Percentiles rank a stretch among this genome's conserved stretches.
Evolutionary conservation across 1,140 invertebrate genomes (phyloP).

Genomic region (Calephelis nemesis): DNA sequence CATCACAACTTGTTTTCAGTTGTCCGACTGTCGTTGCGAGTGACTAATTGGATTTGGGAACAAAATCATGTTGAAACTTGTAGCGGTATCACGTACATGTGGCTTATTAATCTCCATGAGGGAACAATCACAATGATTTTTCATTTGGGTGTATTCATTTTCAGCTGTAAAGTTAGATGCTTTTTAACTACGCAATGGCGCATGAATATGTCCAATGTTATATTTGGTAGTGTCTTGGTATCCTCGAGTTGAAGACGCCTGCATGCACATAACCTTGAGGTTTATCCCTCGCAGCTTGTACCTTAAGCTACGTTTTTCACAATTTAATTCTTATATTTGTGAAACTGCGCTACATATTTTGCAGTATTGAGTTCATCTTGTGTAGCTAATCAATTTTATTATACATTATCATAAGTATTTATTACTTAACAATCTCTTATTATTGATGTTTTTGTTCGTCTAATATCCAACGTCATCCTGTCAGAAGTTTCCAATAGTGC

Average conservation of each 20-base stretch:
- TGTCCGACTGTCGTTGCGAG: slow-evolving; percentile 21
- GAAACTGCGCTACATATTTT: neutral
- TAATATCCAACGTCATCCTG: neutral
- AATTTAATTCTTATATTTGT: neutral
- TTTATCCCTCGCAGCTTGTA: slow-evolving; percentile 10
- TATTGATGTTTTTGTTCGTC: neutral
- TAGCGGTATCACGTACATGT: slow-evolving; percentile 18
- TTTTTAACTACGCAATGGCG: slow-evolving; percentile 15
- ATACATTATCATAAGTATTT: neutral
- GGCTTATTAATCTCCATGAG: slow-evolving; percentile 21
- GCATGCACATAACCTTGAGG: slow-evolving; percentile 11
- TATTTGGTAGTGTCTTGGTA: slow-evolving; percentile 18
- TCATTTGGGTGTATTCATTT: slow-evolving; percentile 16
- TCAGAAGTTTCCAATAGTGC: slow-evolving; percentile 14
- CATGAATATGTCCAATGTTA: slow-evolving; percentile 16
- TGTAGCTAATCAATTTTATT: slow-evolving; percentile 8
- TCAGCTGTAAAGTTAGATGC: slow-evolving; percentile 16
- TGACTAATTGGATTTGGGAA: slow-evolving; percentile 24
- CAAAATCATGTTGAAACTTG: slow-evolving; percentile 17
- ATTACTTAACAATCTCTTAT: neutral
- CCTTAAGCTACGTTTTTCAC: slow-evolving; percentile 14
- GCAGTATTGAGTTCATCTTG: slow-evolving; percentile 3
- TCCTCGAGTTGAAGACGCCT: slow-evolving; percentile 14
- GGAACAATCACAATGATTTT: slow-evolving; percentile 3
- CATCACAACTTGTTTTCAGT: slow-evolving; percentile 21